A percentile compares a stretch with the other conserved stretches of the same genome.
These are phyloP conservation scores for Apostichopus leukothele DNA, from an alignment of 53 echinoderm and acorn worm genomes.

Conservation along the genomic window DNA sequence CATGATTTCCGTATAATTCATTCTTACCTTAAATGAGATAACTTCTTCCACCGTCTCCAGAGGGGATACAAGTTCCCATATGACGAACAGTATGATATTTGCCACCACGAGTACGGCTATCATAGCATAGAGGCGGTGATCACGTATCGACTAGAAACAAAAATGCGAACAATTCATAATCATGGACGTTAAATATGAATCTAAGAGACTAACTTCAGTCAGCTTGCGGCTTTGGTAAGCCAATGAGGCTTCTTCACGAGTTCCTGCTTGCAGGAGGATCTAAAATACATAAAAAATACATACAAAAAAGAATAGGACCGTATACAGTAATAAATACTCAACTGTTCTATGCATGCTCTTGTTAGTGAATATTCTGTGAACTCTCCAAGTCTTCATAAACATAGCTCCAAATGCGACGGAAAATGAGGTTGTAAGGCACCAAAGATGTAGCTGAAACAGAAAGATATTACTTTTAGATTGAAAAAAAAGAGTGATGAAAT, in stretches of 20 bases:
- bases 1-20: not conserved
- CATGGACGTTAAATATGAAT: too few relatives aligned
- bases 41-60: constrained; percentile 28
- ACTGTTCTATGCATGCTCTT: constrained; percentile 69
- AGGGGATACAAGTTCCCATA: constrained; percentile 72
- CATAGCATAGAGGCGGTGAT: constrained; percentile 77
- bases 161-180: too few relatives aligned
- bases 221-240: too few relatives aligned
- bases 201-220: too few relatives aligned
- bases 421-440: constrained; percentile 48
- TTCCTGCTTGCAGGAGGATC: too few relatives aligned
- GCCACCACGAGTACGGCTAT: constrained; percentile 70
- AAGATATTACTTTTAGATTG: too few relatives aligned
- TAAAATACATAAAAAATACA: too few relatives aligned
- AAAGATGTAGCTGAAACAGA: constrained; percentile 29
- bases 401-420: constrained; percentile 84
- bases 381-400: constrained; percentile 93
- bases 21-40: constrained; percentile 15
- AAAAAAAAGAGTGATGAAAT: too few relatives aligned
- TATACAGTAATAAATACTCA: not conserved
- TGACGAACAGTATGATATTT: constrained; percentile 61
- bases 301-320: too few relatives aligned
- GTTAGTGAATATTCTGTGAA: constrained; percentile 86
- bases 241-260: too few relatives aligned
- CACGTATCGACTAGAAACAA: constrained; percentile 70